Evolutionary conservation across 2,797 vertebrate genomes (phyloP), one percentile per base, ranked within the genome.

Genomic region (Syndactyla subalaris): DNA sequence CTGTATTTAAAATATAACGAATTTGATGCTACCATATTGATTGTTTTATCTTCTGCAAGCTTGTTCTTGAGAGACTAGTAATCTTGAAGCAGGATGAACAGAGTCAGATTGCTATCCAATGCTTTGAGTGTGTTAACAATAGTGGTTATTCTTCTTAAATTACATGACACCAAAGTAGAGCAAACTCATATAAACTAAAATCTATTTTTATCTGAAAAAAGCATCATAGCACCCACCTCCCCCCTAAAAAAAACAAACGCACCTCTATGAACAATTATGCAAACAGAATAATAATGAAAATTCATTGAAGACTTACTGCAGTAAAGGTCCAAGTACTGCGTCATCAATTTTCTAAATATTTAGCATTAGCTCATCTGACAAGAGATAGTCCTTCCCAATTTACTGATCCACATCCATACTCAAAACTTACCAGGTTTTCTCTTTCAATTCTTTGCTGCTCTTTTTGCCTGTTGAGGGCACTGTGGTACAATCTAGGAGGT

Each of bases 401-500:
- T 61, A 82, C 22, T 51, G 23, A 88, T 29, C 10, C 38, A 58
- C 55, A 80, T 20, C 32, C 58, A 18, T 23, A 27, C 54, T 80
- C 73, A 63, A 63, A 90, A 98, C 99, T 99, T 94, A 99, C 99
- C 98, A 99, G 92, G 96, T 99, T 99, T 75, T 99, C 99, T 90
- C 97, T 98, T 90, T 99, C 98, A 45, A 99, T 99, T 82, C 99
- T 98, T 63, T 98, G 98, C 49, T 99, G 99, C 76, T 99, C 98
- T 41, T 98, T 98, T 75, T 99, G 98, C 85, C 99, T 98, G 97
- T 99, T 99, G 93, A 99, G 95, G 76, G 98, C 98, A 77, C 96
- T 99, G 95, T 99, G 99, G 92, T 98, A 98, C 41, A 98, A 88
- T 39, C 96, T 98, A 34, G 94, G 61, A 5, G 96, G 63, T 0